Conservation (phyloP, 2,888 invertebrate species). For the Phyllotreta striolata region DNA sequence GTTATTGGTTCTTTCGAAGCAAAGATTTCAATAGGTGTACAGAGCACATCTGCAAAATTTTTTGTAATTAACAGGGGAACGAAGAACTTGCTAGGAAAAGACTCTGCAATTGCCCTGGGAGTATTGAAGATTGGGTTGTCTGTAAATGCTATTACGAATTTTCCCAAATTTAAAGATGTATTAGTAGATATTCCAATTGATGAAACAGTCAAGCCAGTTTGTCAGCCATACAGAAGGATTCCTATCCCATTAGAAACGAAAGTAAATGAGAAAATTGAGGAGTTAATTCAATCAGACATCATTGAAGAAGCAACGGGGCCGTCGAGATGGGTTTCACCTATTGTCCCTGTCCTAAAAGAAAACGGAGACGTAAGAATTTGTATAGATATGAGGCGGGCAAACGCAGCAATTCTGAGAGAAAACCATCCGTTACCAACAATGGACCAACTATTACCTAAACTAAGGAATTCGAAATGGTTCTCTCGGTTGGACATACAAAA, state of each 20-base stretch:
- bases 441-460: conserved; percentile 43
- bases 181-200: conserved; percentile 31
- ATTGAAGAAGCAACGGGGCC: conserved; percentile 52
- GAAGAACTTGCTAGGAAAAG: background rate
- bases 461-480: conserved; percentile 48
- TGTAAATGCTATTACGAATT: no score
- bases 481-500: conserved; percentile 39
- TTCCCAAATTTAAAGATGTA: conserved; percentile 41
- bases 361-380: conserved; percentile 50
- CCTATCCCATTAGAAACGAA: conserved; percentile 33
- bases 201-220: conserved; percentile 16
- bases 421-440: conserved; percentile 47
- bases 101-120: background rate
- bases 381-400: conserved; percentile 54
- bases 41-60: conserved; percentile 5
- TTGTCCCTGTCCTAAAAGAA: conserved; percentile 49
- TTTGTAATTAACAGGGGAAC: conserved; percentile 8
- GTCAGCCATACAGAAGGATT: conserved; percentile 25
- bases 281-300: conserved; percentile 45
- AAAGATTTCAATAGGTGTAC: background rate
- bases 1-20: background rate
- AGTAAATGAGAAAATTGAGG: conserved; percentile 40
- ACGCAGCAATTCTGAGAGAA: conserved; percentile 49
- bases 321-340: conserved; percentile 53
- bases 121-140: no score